A percentile compares a stretch with the other conserved stretches of the same genome.
These are phyloP conservation scores for Latheticus oryzae DNA, from an alignment of 2,888 invertebrate species.

Conservation along the genomic window DNA sequence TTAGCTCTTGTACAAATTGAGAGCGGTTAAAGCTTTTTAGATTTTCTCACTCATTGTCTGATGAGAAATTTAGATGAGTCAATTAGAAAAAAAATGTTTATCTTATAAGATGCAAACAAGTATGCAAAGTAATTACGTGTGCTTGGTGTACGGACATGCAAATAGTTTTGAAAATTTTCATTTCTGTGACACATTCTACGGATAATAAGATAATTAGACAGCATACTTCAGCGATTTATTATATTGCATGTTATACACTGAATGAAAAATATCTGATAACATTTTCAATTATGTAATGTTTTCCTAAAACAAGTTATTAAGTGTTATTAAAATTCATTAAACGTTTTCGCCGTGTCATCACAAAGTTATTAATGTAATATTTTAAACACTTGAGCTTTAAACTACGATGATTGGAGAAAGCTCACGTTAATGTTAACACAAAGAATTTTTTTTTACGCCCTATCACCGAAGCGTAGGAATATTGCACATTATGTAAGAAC, in stretches of 20 bases:
- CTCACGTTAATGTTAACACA: no score
- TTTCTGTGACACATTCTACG: conserved; percentile 32
- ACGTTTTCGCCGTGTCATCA: conserved; percentile 8
- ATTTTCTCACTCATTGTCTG: conserved; percentile 1
- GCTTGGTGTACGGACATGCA: conserved; percentile 22
- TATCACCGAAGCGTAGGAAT: no score
- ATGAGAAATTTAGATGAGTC: conserved; percentile 8
- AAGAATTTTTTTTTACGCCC: no score
- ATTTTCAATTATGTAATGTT: conserved; percentile 25
- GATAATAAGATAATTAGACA: conserved; percentile 30
- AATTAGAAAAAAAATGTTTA: no score
- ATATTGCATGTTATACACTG: conserved; percentile 21
- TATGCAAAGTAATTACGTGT: conserved; percentile 30
- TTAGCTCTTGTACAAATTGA: conserved; percentile 50
- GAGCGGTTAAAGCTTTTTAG: conserved; percentile 11
- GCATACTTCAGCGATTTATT: conserved; percentile 22
- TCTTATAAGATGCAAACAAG: conserved; percentile 5
- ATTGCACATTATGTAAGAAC: no score
- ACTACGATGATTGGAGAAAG: no score
- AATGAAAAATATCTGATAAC: conserved; percentile 18
- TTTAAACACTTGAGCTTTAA: no score
- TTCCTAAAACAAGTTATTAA: conserved; percentile 30
- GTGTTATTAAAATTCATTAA: conserved; percentile 21
- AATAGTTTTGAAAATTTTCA: conserved; percentile 24
- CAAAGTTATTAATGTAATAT: not conserved